These are phyloP conservation scores for Sebastes glaucus DNA, from an alignment of 2,797 vertebrate species.

Conservation along the genomic window DNA sequence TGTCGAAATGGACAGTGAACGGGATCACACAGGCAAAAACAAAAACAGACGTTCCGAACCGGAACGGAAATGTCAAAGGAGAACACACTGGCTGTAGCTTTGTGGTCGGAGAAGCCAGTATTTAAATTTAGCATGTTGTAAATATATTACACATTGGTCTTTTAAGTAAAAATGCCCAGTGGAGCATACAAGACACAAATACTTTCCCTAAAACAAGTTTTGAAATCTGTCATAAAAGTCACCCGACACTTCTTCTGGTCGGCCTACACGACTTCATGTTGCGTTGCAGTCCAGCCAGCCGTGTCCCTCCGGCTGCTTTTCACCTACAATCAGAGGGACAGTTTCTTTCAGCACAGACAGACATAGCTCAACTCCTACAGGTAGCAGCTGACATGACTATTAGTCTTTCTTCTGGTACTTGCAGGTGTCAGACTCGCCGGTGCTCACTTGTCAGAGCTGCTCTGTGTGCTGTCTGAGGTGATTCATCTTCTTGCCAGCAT, in stretches of 20 bases:
- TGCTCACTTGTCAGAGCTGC: constrained; percentile 89
- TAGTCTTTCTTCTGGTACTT: constrained; percentile 86
- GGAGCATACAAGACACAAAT: not conserved
- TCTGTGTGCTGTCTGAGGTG: constrained; percentile 93
- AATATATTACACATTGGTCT: too few relatives aligned
- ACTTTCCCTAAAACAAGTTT: constrained; percentile 14
- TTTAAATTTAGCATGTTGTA: too few relatives aligned
- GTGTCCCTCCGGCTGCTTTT: constrained; percentile 63
- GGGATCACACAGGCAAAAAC: too few relatives aligned
- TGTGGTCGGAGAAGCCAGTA: too few relatives aligned
- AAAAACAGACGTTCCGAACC: too few relatives aligned
- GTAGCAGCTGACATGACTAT: constrained; percentile 82
- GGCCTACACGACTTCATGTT: constrained; percentile 53
- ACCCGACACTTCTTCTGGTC: constrained; percentile 29
- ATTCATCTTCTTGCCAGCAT: constrained; percentile 96
- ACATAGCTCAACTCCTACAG: constrained; percentile 83
- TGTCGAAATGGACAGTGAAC: too few relatives aligned
- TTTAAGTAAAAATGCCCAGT: not conserved
- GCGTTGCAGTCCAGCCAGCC: constrained; percentile 52
- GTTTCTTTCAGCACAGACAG: constrained; percentile 75
- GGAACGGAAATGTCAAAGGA: too few relatives aligned
- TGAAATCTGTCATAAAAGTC: constrained; percentile 34
- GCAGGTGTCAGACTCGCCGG: constrained; percentile 87
- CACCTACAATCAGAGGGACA: constrained; percentile 65
- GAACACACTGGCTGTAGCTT: too few relatives aligned